Percentiles rank a stretch among this genome's conserved stretches.
Conservation (phyloP, 2,113 vertebrate species). For the Dendrocopos noguchii region DNA sequence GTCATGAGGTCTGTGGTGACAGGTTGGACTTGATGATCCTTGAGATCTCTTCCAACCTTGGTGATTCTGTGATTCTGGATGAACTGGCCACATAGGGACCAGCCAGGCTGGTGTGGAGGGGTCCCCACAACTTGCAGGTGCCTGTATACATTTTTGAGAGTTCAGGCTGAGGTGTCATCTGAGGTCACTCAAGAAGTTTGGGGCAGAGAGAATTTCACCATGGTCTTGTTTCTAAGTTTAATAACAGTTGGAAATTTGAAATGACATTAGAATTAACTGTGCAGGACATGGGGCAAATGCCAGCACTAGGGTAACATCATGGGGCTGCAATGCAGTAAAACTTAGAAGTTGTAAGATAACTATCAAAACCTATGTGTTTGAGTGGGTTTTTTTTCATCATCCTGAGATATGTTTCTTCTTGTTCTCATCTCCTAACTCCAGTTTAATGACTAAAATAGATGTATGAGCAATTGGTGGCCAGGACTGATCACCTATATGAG, state of each 20-base stretch:
- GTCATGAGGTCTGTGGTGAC: no score
- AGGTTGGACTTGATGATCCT: no score
- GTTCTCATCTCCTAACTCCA: background rate
- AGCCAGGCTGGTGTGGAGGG: background rate
- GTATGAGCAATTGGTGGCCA: background rate
- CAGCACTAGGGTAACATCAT: background rate
- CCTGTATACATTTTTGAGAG: background rate
- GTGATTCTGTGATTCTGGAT: background rate
- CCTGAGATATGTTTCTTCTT: background rate
- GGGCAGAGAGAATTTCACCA: background rate
- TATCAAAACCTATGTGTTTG: background rate
- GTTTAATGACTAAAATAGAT: constrained; percentile 1
- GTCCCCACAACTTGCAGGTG: background rate
- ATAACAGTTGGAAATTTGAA: background rate
- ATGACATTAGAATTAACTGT: background rate
- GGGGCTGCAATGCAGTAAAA: background rate
- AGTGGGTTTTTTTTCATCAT: background rate
- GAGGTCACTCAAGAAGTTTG: background rate
- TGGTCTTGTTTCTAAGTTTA: fast-evolving
- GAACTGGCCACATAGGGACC: background rate
- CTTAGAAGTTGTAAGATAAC: background rate
- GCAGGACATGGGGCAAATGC: background rate
- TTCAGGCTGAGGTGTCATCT: background rate
- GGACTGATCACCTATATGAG: background rate
- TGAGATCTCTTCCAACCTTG: no score